phyloP scores from a whole-genome alignment of 1,140 invertebrate genomes.

The Branchinecta lindahli region DNA sequence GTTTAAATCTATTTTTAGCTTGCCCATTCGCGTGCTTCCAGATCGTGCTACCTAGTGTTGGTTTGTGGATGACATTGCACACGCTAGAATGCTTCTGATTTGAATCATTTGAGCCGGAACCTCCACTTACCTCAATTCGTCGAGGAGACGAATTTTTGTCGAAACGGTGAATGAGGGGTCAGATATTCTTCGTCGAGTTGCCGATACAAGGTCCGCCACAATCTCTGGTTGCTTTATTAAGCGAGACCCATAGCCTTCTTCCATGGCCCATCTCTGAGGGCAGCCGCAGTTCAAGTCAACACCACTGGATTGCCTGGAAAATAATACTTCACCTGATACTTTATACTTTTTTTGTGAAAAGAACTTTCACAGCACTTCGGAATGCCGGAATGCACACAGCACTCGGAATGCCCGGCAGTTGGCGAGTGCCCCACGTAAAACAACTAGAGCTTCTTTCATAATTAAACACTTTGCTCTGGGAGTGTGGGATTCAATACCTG shows the following conservation, averaged over 20 bases:
- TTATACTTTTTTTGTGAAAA: slow-evolving; percentile 1
- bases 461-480: too few species aligned
- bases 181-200: slow-evolving; percentile 52
- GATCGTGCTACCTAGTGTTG: too few species aligned
- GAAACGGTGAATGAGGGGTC: slow-evolving; percentile 63
- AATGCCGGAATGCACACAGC: too few species aligned
- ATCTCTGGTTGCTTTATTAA: slow-evolving; percentile 66
- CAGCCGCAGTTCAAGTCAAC: slow-evolving; percentile 95
- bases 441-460: too few species aligned
- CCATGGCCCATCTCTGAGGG: slow-evolving; percentile 85
- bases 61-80: too few species aligned
- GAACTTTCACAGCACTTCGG: neutral
- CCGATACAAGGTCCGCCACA: slow-evolving; percentile 59
- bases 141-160: slow-evolving; percentile 69
- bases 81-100: too few species aligned
- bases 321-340: slow-evolving; percentile 19
- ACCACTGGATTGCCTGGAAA: slow-evolving; percentile 57
- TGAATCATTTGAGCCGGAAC: too few species aligned
- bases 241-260: slow-evolving; percentile 73
- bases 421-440: too few species aligned
- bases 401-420: slow-evolving; percentile 2
- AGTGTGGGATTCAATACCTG: too few species aligned
- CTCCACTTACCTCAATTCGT: slow-evolving; percentile 33
- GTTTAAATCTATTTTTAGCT: too few species aligned
- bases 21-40: too few species aligned